Conservation (phyloP, 2,888 invertebrate genomes). For the Saturnia japonica region DNA sequence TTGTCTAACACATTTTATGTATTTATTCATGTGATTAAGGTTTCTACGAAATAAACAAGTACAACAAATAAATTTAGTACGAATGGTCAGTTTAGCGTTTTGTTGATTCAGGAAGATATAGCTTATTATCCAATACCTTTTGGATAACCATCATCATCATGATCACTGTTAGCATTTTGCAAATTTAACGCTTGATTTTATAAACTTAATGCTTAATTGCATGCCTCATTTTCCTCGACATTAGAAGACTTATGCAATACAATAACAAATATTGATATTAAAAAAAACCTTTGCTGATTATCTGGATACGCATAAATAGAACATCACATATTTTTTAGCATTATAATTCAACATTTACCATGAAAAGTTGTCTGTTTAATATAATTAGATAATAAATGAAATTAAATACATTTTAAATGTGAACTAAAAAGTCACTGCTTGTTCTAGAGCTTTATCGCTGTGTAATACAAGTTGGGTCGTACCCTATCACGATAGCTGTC, state of each 20-base stretch:
- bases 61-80: background rate
- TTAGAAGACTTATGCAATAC: background rate
- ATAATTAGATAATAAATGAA: background rate
- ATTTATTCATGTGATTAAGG: background rate
- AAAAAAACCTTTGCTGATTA: background rate
- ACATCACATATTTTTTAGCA: background rate
- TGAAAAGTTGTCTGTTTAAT: too few species aligned
- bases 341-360: background rate
- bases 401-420: background rate
- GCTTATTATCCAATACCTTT: too few species aligned
- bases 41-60: background rate
- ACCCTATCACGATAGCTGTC: slow-evolving; percentile 45
- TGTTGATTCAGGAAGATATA: background rate
- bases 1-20: background rate
- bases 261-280: background rate
- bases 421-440: background rate
- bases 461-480: slow-evolving; percentile 28
- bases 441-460: slow-evolving; percentile 16
- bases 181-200: too few species aligned
- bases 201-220: too few species aligned
- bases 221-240: too few species aligned
- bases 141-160: too few species aligned
- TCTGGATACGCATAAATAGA: background rate
- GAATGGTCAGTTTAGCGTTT: background rate
- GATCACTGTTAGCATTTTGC: too few species aligned